Conservation (phyloP, 2,113 vertebrate genomes). For the Phasianus colchicus region DNA sequence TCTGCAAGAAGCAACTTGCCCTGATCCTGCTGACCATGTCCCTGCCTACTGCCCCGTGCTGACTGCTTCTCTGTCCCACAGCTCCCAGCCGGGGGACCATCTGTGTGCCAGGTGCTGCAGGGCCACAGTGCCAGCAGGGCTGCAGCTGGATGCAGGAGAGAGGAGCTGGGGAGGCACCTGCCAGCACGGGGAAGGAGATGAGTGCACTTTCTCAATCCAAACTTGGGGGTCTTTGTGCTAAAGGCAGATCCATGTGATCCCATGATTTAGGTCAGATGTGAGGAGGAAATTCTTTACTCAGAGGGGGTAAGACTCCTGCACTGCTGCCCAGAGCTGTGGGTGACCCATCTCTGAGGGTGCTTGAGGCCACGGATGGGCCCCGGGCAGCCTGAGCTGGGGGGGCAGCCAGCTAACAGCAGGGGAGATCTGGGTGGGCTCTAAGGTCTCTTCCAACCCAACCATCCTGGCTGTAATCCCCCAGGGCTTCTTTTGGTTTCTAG, state of each 20-base stretch:
- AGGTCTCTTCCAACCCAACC: neutral
- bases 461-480: neutral
- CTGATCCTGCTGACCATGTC: neutral
- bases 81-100: neutral
- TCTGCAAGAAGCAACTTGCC: neutral
- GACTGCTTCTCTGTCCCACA: neutral
- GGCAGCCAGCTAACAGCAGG: no score
- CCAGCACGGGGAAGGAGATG: no score
- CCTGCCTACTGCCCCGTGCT: neutral
- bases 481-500: neutral
- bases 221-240: no score
- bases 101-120: no score
- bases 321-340: neutral
- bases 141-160: no score
- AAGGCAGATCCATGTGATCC: no score
- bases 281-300: no score
- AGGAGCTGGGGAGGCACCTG: no score
- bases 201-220: no score
- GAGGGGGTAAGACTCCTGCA: neutral
- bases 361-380: neutral
- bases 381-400: neutral
- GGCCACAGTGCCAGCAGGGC: no score
- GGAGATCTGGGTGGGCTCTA: neutral
- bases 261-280: no score
- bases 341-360: neutral